Conservation (phyloP, 1,140 invertebrate species). For the Prorops nasuta region DNA sequence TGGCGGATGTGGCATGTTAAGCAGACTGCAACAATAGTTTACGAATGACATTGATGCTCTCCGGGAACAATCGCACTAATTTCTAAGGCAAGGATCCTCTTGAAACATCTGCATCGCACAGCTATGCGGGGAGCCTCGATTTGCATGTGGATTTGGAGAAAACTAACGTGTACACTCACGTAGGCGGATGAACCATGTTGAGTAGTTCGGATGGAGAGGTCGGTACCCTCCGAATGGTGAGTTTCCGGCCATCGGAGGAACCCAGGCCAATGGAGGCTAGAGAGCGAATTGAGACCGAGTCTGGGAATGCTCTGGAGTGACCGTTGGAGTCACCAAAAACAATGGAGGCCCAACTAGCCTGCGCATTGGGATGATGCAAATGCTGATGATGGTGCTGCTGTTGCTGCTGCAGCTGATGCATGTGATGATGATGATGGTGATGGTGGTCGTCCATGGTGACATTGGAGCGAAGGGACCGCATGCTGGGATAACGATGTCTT, state of each 20-base stretch:
- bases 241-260: constrained; percentile 79
- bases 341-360: constrained; percentile 34
- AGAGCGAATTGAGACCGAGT: constrained; percentile 70
- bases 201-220: constrained; percentile 79
- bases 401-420: no score
- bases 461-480: constrained; percentile 38
- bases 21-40: no score
- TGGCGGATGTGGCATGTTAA: no score
- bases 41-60: no score
- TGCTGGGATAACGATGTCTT: constrained; percentile 35
- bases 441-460: constrained; percentile 34
- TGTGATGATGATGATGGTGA: constrained; percentile 19
- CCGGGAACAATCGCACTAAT: no score
- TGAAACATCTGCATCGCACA: no score
- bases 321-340: constrained; percentile 27
- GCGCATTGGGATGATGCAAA: constrained; percentile 12
- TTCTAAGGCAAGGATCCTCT: no score
- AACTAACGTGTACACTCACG: no score
- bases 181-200: constrained; percentile 76
- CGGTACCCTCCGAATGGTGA: constrained; percentile 77
- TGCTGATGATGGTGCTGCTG: constrained; percentile 4
- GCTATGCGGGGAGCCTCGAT: no score
- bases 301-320: constrained; percentile 50
- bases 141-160: no score
- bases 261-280: constrained; percentile 81